Evolutionary conservation across 1,140 invertebrate species (phyloP).

Genomic region (Drosophila pseudoananassae): DNA sequence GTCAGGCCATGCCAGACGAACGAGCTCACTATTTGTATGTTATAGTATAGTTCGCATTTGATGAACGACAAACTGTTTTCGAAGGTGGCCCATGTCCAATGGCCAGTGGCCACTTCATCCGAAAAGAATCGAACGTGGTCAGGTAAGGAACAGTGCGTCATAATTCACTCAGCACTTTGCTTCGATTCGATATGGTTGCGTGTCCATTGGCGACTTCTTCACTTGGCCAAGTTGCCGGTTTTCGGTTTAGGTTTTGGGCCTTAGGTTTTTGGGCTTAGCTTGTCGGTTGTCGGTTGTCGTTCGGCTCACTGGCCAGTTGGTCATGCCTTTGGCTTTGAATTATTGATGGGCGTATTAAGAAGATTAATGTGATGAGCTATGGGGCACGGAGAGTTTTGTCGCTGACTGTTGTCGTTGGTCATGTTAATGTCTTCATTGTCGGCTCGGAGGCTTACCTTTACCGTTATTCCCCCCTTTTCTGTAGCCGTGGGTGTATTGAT

Average conservation of each 20-base stretch:
- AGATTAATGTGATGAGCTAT: slow-evolving; percentile 80
- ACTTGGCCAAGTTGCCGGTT: slow-evolving; percentile 43
- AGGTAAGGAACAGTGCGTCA: slow-evolving; percentile 59
- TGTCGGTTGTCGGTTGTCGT: slow-evolving; percentile 6
- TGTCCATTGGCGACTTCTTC: slow-evolving; percentile 60
- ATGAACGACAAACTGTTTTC: slow-evolving; percentile 75
- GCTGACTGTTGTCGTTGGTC: slow-evolving; percentile 71
- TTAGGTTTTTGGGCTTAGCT: slow-evolving; percentile 13
- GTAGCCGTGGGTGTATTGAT: neutral
- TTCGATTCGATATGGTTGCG: slow-evolving; percentile 57
- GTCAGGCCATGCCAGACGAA: slow-evolving; percentile 42
- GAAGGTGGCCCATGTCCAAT: slow-evolving; percentile 35
- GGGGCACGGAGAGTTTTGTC: slow-evolving; percentile 70
- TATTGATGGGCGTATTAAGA: slow-evolving; percentile 83
- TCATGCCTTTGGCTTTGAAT: slow-evolving; percentile 79
- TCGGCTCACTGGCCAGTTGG: slow-evolving; percentile 43
- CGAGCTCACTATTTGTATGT: slow-evolving; percentile 65
- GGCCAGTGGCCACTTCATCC: slow-evolving; percentile 30
- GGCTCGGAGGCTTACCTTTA: slow-evolving; percentile 72
- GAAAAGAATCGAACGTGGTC: slow-evolving; percentile 40
- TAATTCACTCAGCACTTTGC: slow-evolving; percentile 75
- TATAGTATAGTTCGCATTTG: slow-evolving; percentile 77
- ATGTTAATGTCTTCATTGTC: slow-evolving; percentile 82
- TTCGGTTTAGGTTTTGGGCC: slow-evolving; percentile 4
- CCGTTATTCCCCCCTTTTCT: slow-evolving; percentile 30